These are phyloP conservation scores for Noctua janthe DNA, from an alignment of 2,888 invertebrate species.

Conservation along the genomic window DNA sequence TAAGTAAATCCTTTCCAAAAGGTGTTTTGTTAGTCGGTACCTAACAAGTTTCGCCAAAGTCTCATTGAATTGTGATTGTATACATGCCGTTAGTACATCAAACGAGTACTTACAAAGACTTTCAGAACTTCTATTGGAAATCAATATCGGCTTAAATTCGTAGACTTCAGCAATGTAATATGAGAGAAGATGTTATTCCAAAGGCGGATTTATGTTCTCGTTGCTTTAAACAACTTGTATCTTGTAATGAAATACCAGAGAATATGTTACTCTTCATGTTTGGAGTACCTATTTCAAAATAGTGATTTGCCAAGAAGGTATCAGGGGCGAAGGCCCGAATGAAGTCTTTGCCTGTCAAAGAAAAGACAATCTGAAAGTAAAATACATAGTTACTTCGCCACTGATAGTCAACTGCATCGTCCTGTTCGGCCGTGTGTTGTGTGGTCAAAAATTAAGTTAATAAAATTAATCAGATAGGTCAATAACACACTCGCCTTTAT, in stretches of 20 bases:
- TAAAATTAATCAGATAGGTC: too few species aligned
- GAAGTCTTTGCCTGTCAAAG: neutral
- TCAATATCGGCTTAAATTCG: constrained; percentile 40
- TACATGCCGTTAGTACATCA: constrained; percentile 3
- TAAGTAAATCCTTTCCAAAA: constrained; percentile 1
- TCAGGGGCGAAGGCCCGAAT: neutral
- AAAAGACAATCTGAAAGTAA: neutral
- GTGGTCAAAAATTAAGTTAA: too few species aligned
- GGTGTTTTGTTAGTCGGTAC: neutral
- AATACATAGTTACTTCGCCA: neutral
- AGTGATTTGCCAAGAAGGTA: neutral
- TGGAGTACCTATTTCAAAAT: neutral
- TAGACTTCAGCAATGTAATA: constrained; percentile 29
- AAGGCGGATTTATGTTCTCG: constrained; percentile 16
- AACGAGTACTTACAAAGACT: constrained; percentile 23
- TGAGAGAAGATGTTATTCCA: constrained; percentile 14
- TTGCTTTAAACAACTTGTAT: neutral
- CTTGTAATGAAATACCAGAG: neutral
- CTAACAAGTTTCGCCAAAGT: constrained; percentile 11
- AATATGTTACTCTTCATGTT: neutral
- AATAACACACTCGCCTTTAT: neutral
- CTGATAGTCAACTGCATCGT: neutral
- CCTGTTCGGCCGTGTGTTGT: too few species aligned
- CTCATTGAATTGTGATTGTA: constrained; percentile 12
- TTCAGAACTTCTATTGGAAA: constrained; percentile 42